phyloP scores from a whole-genome alignment of 2,888 invertebrate genomes.

The Tuberolachnus salignus region DNA sequence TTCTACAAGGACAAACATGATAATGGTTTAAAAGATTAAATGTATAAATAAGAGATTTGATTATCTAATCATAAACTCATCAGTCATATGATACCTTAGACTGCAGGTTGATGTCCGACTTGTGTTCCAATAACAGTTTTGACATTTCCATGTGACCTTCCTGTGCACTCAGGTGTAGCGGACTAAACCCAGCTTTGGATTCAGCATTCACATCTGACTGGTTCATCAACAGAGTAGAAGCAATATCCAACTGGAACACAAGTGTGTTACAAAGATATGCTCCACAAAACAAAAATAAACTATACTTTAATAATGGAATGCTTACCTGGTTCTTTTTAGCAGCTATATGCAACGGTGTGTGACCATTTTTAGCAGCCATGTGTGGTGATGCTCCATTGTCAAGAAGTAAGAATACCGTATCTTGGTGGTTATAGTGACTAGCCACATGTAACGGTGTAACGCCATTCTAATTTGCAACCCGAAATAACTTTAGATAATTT shows the following conservation, averaged over 20 bases:
- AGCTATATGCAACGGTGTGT: slow-evolving; percentile 96
- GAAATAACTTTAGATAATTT: neutral
- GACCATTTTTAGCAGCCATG: slow-evolving; percentile 94
- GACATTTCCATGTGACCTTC: slow-evolving; percentile 96
- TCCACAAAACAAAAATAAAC: slow-evolving; percentile 35
- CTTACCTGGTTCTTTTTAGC: slow-evolving; percentile 91
- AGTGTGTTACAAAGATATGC: slow-evolving; percentile 43
- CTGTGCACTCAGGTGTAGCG: slow-evolving; percentile 91
- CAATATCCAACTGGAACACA: slow-evolving; percentile 80
- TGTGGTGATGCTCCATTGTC: slow-evolving; percentile 95
- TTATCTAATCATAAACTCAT: slow-evolving; percentile 42
- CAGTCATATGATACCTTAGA: slow-evolving; percentile 68
- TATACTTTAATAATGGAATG: neutral
- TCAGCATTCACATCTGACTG: slow-evolving; percentile 91
- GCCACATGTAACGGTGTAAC: slow-evolving; percentile 97
- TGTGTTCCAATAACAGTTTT: slow-evolving; percentile 86
- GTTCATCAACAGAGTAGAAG: slow-evolving; percentile 89
- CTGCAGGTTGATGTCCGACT: slow-evolving; percentile 81
- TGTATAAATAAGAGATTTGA: slow-evolving; percentile 36
- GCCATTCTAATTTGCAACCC: slow-evolving; percentile 70
- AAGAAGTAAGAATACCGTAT: slow-evolving; percentile 84
- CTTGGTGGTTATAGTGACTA: slow-evolving; percentile 93
- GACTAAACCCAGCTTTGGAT: slow-evolving; percentile 94
- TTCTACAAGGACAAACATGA: slow-evolving; percentile 66
- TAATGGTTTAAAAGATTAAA: slow-evolving; percentile 46